A percentile compares a stretch with the other conserved stretches of the same genome.
Conservation (phyloP, 2,797 vertebrate species). For the Hydrophis major region DNA sequence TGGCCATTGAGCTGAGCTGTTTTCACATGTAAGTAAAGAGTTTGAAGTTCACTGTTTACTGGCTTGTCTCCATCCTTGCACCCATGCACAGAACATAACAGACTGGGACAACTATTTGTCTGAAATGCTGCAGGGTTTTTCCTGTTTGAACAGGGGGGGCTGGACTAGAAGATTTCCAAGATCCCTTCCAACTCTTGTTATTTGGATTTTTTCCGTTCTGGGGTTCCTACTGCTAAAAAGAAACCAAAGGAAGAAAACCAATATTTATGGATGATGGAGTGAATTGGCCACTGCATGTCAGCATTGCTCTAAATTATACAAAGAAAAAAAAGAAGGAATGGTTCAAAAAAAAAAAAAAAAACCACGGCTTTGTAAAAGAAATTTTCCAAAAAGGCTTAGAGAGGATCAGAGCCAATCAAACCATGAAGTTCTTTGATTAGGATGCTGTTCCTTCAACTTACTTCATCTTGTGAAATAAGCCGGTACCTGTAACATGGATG, state of each 20-base stretch:
- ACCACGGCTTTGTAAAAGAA: background rate
- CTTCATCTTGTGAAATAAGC: background rate
- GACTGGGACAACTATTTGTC: background rate
- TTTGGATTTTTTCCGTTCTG: background rate
- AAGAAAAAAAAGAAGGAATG: background rate
- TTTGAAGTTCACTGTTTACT: no score
- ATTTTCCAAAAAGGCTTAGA: rapidly evolving
- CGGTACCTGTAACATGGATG: background rate
- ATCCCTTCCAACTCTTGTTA: background rate
- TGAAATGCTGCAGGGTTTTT: background rate
- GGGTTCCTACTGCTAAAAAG: background rate
- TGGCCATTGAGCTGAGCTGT: no score
- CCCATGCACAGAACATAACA: no score
- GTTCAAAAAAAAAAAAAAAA: no score
- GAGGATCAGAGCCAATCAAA: rapidly evolving
- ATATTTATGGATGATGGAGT: constrained; percentile 29
- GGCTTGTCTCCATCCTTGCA: no score
- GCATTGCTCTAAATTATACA: constrained; percentile 57
- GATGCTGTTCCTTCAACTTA: rapidly evolving
- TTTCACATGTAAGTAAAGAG: no score
- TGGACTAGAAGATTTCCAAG: background rate
- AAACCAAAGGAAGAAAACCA: background rate
- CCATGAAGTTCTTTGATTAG: background rate
- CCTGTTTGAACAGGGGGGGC: background rate
- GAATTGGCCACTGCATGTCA: constrained; percentile 66